These are phyloP conservation scores for Molothrus aeneus DNA, from an alignment of 2,797 vertebrate species.

Conservation along the genomic window DNA sequence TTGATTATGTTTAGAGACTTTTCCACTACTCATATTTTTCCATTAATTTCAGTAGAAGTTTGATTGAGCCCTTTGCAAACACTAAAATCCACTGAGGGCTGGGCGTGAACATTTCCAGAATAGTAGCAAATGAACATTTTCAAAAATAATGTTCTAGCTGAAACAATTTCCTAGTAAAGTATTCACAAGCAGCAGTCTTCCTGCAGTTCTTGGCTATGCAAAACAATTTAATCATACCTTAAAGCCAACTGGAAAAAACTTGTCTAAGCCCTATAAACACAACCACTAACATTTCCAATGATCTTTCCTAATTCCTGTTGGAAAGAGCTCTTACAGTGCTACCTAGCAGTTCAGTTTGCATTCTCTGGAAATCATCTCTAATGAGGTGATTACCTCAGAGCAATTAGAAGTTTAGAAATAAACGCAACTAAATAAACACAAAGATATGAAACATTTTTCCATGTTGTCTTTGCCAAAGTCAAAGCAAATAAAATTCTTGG, in stretches of 20 bases:
- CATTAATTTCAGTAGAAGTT: slow-evolving; percentile 39
- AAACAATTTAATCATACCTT: slow-evolving; percentile 53
- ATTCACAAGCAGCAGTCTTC: slow-evolving; percentile 18
- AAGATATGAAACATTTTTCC: neutral
- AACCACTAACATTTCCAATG: neutral
- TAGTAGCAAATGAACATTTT: slow-evolving; percentile 27
- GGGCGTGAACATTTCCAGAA: slow-evolving; percentile 37
- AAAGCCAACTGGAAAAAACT: slow-evolving; percentile 18
- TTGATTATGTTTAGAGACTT: slow-evolving; percentile 37
- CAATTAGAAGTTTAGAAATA: slow-evolving; percentile 32
- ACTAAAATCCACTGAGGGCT: slow-evolving; percentile 48
- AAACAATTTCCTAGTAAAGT: slow-evolving; percentile 55
- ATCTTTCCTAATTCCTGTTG: slow-evolving; percentile 3
- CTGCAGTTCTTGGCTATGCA: slow-evolving; percentile 23
- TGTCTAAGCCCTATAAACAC: slow-evolving; percentile 12
- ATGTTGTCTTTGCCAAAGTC: neutral
- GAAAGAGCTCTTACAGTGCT: neutral
- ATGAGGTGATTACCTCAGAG: neutral
- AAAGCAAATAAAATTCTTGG: neutral
- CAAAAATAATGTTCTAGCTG: slow-evolving; percentile 38
- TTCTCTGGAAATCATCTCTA: slow-evolving; percentile 22
- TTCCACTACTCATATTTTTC: slow-evolving; percentile 52
- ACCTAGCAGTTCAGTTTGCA: neutral
- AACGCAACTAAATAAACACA: neutral
- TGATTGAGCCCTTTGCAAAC: slow-evolving; percentile 26